Conservation (phyloP, 2,888 invertebrate species). For the Ophion ventricosus region DNA sequence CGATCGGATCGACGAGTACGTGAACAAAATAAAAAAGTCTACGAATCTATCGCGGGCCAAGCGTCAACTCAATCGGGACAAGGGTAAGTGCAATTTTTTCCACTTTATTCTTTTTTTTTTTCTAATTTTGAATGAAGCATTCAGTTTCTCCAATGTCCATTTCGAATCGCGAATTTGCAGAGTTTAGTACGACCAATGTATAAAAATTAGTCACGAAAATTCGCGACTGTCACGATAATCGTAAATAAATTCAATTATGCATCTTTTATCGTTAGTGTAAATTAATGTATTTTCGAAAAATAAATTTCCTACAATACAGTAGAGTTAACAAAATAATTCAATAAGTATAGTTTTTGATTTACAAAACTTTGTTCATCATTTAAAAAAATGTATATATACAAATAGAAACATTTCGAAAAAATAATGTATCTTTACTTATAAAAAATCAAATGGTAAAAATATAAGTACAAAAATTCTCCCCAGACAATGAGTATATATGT, state of each 20-base stretch:
- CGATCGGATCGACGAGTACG: slow-evolving; percentile 59
- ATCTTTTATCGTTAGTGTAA: neutral
- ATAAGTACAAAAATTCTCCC: neutral
- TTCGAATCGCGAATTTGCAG: too few relatives aligned
- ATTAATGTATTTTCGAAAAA: neutral
- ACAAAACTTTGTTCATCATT: neutral
- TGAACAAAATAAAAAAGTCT: slow-evolving; percentile 55
- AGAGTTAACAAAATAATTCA: neutral
- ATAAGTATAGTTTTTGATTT: neutral
- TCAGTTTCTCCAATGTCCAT: neutral
- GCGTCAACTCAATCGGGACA: slow-evolving; percentile 56
- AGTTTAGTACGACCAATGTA: too few relatives aligned
- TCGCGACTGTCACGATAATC: too few relatives aligned
- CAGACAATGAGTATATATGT: neutral
- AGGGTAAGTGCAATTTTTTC: slow-evolving; percentile 42
- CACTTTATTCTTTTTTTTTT: neutral
- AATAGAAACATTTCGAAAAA: neutral
- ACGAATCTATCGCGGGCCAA: slow-evolving; percentile 56
- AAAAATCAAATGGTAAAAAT: neutral
- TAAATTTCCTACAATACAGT: neutral
- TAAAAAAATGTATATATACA: neutral
- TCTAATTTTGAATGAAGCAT: neutral
- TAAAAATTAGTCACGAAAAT: too few relatives aligned
- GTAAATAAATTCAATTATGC: neutral
- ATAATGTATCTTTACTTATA: neutral